Conservation (phyloP, 2,797 vertebrate species). For the Neoniphon sammara region DNA sequence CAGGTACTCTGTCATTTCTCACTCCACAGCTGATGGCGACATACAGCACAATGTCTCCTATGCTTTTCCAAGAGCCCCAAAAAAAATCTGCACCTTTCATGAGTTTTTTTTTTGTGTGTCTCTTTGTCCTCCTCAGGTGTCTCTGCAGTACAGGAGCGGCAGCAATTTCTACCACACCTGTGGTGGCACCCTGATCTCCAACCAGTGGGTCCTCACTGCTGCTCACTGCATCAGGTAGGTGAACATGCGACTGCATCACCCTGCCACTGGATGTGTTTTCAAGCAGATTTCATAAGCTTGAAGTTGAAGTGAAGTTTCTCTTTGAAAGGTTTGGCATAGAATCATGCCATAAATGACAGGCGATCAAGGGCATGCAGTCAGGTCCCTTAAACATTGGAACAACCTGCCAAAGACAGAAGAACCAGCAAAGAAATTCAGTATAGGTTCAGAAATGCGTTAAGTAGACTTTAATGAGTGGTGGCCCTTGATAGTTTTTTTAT, state of each 20-base stretch:
- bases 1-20: conserved; percentile 81
- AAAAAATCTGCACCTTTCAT: not conserved
- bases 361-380: too few relatives aligned
- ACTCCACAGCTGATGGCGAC: not conserved
- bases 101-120: not conserved
- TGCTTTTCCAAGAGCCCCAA: not conserved
- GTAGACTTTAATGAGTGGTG: not conserved
- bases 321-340: too few relatives aligned
- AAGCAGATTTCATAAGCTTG: not conserved
- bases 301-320: not conserved
- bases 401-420: not conserved
- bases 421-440: not conserved
- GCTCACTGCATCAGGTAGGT: conserved; percentile 91
- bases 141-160: conserved; percentile 85
- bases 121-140: conserved; percentile 77
- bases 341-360: too few relatives aligned
- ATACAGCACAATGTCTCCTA: not conserved
- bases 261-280: not conserved
- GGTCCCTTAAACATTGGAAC: too few relatives aligned
- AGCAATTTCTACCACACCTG: conserved; percentile 85
- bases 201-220: conserved; percentile 90
- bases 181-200: conserved; percentile 85
- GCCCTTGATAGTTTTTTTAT: not conserved
- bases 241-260: not conserved
- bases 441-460: not conserved